Evolutionary conservation across 2,797 vertebrate species (phyloP).

Genomic region (Dermochelys coriacea): DNA sequence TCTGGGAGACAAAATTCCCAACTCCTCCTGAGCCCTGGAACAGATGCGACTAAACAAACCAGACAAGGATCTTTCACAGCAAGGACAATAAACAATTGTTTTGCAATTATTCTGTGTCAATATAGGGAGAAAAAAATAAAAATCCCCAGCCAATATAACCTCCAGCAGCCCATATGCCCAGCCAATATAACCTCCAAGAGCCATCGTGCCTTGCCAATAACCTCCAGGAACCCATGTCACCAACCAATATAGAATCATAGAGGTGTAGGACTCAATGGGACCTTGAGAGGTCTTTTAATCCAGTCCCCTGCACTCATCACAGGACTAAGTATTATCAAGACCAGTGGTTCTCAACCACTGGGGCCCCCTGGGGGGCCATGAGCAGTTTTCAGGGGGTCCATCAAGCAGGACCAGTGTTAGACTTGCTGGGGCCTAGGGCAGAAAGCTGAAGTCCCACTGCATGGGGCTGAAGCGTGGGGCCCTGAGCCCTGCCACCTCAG

Average conservation of each 20-base stretch:
- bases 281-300: background rate
- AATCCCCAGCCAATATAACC: background rate
- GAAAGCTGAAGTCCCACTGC: too few species aligned
- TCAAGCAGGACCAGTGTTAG: too few species aligned
- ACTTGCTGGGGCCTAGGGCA: too few species aligned
- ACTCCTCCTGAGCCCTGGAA: constrained; percentile 52
- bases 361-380: too few species aligned
- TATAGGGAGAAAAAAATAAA: background rate
- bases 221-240: background rate
- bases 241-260: background rate
- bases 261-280: background rate
- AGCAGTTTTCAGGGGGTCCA: too few species aligned
- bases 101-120: background rate
- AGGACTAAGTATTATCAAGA: background rate
- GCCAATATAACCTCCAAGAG: background rate
- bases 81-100: background rate
- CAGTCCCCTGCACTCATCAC: background rate
- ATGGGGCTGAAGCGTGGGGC: too few species aligned
- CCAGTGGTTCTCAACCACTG: too few species aligned
- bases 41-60: constrained; percentile 29
- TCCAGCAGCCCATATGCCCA: background rate
- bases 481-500: too few species aligned
- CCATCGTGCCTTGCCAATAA: background rate
- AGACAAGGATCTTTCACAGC: constrained; percentile 46
- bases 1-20: constrained; percentile 4